These are phyloP conservation scores for Charaxes varanes DNA, from an alignment of 1,140 invertebrate species.

Conservation along the genomic window DNA sequence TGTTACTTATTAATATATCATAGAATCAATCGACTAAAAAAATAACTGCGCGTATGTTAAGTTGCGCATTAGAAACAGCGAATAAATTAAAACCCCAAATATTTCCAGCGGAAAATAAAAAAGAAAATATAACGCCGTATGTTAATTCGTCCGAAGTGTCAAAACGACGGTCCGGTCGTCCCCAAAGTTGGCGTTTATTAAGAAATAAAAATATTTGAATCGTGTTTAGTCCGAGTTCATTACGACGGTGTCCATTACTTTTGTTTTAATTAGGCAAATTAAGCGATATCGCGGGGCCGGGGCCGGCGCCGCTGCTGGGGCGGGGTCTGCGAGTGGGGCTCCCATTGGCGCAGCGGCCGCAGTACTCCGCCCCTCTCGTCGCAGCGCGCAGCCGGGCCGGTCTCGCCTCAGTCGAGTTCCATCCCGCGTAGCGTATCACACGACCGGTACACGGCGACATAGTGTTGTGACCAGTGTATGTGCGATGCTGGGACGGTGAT, in stretches of 20 bases:
- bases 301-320: constrained; percentile 24
- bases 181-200: constrained; percentile 4
- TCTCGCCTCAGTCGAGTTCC: constrained; percentile 38
- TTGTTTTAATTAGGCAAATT: constrained; percentile 70
- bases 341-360: constrained; percentile 22
- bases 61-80: too few relatives aligned
- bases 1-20: too few relatives aligned
- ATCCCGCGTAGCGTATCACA: constrained; percentile 32
- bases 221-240: constrained; percentile 38
- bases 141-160: too few relatives aligned
- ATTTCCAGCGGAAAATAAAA: too few relatives aligned
- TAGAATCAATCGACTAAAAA: too few relatives aligned
- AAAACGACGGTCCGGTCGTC: background rate
- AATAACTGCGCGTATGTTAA: too few relatives aligned
- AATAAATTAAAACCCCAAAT: too few relatives aligned
- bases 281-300: constrained; percentile 45
- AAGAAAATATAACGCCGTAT: too few relatives aligned
- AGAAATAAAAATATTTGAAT: constrained; percentile 22
- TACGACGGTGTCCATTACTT: constrained; percentile 63
- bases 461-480: constrained; percentile 60
- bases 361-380: constrained; percentile 23
- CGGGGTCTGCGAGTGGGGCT: constrained; percentile 14
- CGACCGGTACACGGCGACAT: constrained; percentile 24
- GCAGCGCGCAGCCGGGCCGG: constrained; percentile 21
- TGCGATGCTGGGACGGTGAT: constrained; percentile 64